phyloP scores from a whole-genome alignment of 2,113 vertebrate species.

The Poecile atricapillus region DNA sequence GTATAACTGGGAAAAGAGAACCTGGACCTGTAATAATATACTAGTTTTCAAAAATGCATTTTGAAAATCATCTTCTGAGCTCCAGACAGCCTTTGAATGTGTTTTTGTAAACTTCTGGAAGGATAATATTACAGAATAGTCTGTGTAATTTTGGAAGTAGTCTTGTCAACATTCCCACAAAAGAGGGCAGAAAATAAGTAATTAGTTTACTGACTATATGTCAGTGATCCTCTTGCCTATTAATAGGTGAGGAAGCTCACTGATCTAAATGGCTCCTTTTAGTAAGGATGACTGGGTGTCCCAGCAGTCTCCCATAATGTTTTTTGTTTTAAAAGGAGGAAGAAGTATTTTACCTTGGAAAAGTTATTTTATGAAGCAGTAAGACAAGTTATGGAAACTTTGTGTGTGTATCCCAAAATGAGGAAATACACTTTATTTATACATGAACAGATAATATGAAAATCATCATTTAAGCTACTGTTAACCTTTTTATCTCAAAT shows the following conservation, averaged over 20 bases:
- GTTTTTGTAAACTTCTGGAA: slow-evolving; percentile 41
- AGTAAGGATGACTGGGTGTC: not conserved
- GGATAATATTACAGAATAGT: slow-evolving; percentile 32
- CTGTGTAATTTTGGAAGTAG: slow-evolving; percentile 10
- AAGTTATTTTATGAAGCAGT: slow-evolving; percentile 34
- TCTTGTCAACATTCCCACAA: not conserved
- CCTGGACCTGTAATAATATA: not conserved
- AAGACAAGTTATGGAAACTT: slow-evolving; percentile 28
- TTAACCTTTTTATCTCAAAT: slow-evolving; percentile 68
- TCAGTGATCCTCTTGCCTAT: not conserved
- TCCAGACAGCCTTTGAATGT: not conserved
- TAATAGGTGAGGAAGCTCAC: not conserved
- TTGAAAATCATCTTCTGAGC: not conserved
- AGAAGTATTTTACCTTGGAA: slow-evolving; percentile 38
- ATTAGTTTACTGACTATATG: not conserved
- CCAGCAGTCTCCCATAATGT: not conserved
- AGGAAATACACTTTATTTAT: slow-evolving; percentile 49
- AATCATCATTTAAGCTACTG: slow-evolving; percentile 59
- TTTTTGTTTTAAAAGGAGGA: slow-evolving; percentile 31
- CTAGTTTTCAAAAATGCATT: not conserved
- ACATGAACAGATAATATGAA: slow-evolving; percentile 57
- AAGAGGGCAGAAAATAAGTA: not conserved
- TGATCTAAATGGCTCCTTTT: not conserved
- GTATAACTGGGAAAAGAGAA: not conserved
- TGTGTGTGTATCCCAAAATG: slow-evolving; percentile 7